Conservation (phyloP, 2,797 vertebrate species). For the Propithecus deckenii region DNA sequence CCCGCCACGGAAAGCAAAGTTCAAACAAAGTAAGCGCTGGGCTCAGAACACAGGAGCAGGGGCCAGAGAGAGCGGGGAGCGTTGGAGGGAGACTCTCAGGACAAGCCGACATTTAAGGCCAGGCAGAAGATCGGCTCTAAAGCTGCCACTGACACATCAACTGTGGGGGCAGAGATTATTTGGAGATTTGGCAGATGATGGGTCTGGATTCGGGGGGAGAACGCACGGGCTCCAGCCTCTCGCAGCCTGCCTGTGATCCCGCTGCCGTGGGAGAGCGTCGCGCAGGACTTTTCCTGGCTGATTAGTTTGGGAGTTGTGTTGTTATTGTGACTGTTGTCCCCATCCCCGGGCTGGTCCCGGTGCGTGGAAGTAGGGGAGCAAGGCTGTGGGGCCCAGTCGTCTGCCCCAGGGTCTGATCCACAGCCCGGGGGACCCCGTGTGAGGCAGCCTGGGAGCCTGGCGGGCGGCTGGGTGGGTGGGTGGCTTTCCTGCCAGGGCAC, state of each 20-base stretch:
- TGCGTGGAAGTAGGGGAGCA: slow-evolving; percentile 83
- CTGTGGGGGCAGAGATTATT: slow-evolving; percentile 83
- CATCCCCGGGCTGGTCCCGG: not conserved
- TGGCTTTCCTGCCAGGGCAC: slow-evolving; percentile 81
- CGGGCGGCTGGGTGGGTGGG: not conserved
- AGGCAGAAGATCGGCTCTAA: slow-evolving; percentile 78
- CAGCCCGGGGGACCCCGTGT: slow-evolving; percentile 89
- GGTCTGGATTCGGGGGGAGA: slow-evolving; percentile 81
- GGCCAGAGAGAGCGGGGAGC: no score
- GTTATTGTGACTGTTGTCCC: not conserved
- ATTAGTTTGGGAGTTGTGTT: not conserved
- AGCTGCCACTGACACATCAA: slow-evolving; percentile 82
- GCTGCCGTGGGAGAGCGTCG: not conserved
- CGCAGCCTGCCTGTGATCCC: not conserved
- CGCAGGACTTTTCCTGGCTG: not conserved
- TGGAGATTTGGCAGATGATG: slow-evolving; percentile 79
- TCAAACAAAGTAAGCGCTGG: not conserved
- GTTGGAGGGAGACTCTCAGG: not conserved
- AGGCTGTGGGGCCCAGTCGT: slow-evolving; percentile 90
- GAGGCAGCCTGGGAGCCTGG: slow-evolving; percentile 89
- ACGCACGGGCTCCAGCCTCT: slow-evolving; percentile 59
- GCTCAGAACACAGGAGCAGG: no score
- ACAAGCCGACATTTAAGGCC: not conserved
- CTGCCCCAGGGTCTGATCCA: slow-evolving; percentile 93
- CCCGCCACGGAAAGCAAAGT: not conserved